A percentile compares a stretch with the other conserved stretches of the same genome.
Evolutionary conservation across 2,888 invertebrate species (phyloP).

Genomic region (Stratiomys singularior): DNA sequence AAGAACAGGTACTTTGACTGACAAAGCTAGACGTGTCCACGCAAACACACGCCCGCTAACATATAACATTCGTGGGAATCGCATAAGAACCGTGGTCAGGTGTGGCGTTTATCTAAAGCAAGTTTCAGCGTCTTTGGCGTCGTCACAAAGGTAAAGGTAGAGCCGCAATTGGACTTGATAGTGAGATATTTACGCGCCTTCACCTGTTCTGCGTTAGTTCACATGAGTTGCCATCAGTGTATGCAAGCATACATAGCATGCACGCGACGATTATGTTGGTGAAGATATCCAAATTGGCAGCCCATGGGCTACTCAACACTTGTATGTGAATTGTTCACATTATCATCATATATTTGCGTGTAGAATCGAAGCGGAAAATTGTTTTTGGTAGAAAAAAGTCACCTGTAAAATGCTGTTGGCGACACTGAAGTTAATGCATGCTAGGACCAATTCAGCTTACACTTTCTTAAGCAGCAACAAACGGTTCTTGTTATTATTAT

Average conservation of each 20-base stretch:
- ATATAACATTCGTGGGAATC: slow-evolving; percentile 4
- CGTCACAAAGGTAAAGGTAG: neutral
- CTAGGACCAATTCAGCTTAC: neutral
- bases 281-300: too few species aligned
- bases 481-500: too few species aligned
- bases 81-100: neutral
- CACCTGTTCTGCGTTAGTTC: neutral
- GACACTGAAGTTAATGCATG: neutral
- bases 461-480: too few species aligned
- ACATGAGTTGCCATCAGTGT: neutral
- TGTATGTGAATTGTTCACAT: neutral
- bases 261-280: too few species aligned
- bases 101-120: neutral
- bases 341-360: slow-evolving; percentile 33
- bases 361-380: slow-evolving; percentile 23
- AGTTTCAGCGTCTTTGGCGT: neutral
- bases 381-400: slow-evolving; percentile 24
- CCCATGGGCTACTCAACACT: neutral
- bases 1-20: neutral
- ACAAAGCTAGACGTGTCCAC: neutral
- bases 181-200: neutral
- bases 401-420: slow-evolving; percentile 17
- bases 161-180: neutral
- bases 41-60: neutral
- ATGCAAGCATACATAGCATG: too few species aligned